Evolutionary conservation across 2,113 vertebrate genomes (phyloP).

Genomic region (Vanacampus margaritifer): DNA sequence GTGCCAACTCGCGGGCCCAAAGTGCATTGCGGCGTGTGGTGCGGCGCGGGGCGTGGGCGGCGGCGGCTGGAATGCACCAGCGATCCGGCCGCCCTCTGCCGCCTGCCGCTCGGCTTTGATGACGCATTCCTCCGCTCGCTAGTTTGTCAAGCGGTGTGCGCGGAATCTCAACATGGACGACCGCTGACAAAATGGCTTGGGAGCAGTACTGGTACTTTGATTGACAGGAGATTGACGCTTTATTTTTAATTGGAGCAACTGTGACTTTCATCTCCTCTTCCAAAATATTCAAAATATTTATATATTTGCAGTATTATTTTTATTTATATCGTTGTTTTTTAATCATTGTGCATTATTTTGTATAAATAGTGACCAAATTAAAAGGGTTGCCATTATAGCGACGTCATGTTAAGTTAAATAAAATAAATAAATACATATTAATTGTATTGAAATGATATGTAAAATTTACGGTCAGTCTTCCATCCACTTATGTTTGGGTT

Average conservation of each 20-base stretch:
- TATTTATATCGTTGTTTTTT: too few species aligned
- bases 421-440: too few species aligned
- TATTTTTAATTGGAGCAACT: conserved; percentile 3
- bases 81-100: conserved; percentile 78
- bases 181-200: not conserved
- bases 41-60: conserved; percentile 52
- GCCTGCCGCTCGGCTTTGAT: conserved; percentile 83
- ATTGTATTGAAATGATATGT: too few species aligned
- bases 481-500: too few species aligned
- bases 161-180: not conserved
- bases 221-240: conserved; percentile 3
- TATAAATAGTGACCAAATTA: not conserved
- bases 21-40: conserved; percentile 43
- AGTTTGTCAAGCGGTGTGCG: conserved; percentile 3
- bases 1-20: conserved; percentile 59
- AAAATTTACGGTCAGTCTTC: too few species aligned
- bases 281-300: not conserved
- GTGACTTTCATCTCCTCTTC: not conserved
- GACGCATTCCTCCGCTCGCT: conserved; percentile 78
- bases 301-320: too few species aligned
- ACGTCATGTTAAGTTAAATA: too few species aligned
- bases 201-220: not conserved
- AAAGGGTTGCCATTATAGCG: not conserved
- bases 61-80: conserved; percentile 68
- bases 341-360: not conserved